Conservation (phyloP, 2,113 vertebrate species). For the Drymodes brunneopygia region DNA sequence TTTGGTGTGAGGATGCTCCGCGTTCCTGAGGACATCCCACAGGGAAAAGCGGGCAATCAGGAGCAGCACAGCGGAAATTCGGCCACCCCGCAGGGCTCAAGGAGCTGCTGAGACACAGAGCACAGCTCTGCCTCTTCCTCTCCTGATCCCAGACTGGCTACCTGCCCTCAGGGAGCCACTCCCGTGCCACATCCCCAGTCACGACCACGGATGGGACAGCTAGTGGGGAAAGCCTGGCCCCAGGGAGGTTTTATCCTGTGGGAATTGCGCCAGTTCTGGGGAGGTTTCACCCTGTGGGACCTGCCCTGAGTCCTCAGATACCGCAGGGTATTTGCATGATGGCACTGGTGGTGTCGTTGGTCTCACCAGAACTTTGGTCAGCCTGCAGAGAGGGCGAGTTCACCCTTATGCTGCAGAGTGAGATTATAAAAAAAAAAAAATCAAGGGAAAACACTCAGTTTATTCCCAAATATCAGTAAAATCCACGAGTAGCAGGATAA, state of each 20-base stretch:
- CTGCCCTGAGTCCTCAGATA: neutral
- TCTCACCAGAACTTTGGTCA: neutral
- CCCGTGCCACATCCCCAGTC: neutral
- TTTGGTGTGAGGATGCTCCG: neutral
- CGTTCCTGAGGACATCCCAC: fast-evolving
- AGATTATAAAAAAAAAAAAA: neutral
- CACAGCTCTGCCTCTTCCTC: neutral
- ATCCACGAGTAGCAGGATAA: fast-evolving
- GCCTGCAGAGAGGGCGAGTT: neutral
- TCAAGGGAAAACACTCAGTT: fast-evolving
- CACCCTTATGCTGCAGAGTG: fast-evolving
- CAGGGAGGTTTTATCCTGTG: neutral
- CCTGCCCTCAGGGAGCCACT: fast-evolving
- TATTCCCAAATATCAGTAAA: neutral
- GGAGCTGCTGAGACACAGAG: neutral
- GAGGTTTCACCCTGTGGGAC: neutral
- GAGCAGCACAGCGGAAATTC: neutral
- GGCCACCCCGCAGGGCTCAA: neutral
- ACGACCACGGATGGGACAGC: fast-evolving
- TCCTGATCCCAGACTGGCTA: neutral
- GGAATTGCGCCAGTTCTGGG: neutral
- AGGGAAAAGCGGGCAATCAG: neutral
- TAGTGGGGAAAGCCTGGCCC: neutral
- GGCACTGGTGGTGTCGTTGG: too few relatives aligned
- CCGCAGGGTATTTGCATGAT: neutral